phyloP scores from a whole-genome alignment of 2,113 vertebrate species.

The Antechinus flavipes region DNA sequence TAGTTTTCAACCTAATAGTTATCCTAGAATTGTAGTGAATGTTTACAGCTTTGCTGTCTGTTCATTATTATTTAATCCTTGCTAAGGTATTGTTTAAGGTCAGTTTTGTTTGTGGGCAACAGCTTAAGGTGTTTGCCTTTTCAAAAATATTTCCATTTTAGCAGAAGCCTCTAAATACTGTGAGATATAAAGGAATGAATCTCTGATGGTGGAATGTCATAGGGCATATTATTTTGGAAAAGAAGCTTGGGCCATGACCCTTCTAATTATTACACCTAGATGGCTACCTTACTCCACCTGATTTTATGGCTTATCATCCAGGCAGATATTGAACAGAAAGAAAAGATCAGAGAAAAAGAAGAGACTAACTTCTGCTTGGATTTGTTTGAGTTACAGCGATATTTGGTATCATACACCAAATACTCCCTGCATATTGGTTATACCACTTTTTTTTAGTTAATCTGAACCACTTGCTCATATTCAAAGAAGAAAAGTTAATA shows the following conservation, averaged over 20 bases:
- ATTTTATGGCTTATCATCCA: background rate
- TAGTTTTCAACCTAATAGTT: background rate
- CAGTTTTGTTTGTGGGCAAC: background rate
- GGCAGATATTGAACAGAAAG: background rate
- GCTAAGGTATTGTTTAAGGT: background rate
- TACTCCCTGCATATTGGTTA: background rate
- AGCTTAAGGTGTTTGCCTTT: background rate
- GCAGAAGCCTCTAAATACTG: background rate
- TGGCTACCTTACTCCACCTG: background rate
- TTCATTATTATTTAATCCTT: background rate
- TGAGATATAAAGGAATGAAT: constrained; percentile 10
- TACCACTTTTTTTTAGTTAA: background rate
- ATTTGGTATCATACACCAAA: background rate
- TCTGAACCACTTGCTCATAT: background rate
- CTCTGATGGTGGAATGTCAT: constrained; percentile 25
- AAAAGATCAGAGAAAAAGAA: background rate
- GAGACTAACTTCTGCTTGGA: background rate
- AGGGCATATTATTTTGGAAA: background rate
- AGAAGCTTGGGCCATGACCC: background rate
- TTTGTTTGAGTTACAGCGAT: background rate
- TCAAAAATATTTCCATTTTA: constrained; percentile 1
- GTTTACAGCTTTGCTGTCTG: background rate
- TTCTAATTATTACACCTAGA: background rate
- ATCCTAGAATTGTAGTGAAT: background rate
- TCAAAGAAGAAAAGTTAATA: background rate